Evolutionary conservation across 2,888 invertebrate genomes (phyloP).

Genomic region (Chaetogeoica ovagalla): DNA sequence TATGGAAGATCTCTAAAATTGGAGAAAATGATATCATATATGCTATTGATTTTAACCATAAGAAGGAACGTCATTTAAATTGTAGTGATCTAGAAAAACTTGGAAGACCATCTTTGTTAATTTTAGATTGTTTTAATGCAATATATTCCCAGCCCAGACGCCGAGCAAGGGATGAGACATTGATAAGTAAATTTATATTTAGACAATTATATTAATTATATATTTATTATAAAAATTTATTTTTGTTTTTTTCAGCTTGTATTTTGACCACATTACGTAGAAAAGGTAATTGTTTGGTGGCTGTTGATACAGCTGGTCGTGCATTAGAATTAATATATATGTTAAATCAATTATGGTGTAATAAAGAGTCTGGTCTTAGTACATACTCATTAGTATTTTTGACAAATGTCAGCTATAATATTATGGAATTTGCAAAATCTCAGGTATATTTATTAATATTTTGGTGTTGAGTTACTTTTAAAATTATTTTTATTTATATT

Average conservation of each 20-base stretch:
- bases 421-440: constrained; percentile 97
- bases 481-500: constrained; percentile 6
- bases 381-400: constrained; percentile 91
- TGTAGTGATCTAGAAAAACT: constrained; percentile 91
- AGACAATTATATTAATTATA: too few relatives aligned
- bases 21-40: constrained; percentile 98
- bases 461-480: too few relatives aligned
- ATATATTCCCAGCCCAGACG: constrained; percentile 89
- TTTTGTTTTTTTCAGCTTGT: constrained; percentile 69
- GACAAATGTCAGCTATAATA: constrained; percentile 97
- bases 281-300: constrained; percentile 93
- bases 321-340: constrained; percentile 95
- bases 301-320: constrained; percentile 95
- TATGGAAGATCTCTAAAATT: constrained; percentile 97
- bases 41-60: constrained; percentile 98
- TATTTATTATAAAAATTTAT: background rate
- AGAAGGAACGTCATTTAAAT: constrained; percentile 95
- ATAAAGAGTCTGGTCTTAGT: constrained; percentile 90
- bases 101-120: constrained; percentile 87
- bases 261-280: constrained; percentile 90
- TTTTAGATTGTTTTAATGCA: constrained; percentile 95
- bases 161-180: constrained; percentile 88
- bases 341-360: constrained; percentile 92
- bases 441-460: constrained; percentile 63
- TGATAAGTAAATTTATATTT: constrained; percentile 74